phyloP scores from a whole-genome alignment of 2,888 invertebrate genomes.

The Andricus curvator region DNA sequence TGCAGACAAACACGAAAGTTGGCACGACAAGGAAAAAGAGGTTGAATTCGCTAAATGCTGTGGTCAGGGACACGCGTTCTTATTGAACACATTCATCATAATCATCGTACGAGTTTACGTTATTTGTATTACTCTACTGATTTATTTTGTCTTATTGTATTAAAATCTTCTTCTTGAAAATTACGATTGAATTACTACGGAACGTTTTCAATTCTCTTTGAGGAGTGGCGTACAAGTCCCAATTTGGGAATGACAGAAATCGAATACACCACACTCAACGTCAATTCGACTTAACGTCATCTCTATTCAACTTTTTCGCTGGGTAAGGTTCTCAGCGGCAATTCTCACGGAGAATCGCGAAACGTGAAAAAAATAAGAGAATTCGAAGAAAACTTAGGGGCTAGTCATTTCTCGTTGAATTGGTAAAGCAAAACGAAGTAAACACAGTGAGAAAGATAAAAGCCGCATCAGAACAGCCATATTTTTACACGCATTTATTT shows the following conservation, averaged over 20 bases:
- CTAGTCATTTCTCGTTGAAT: constrained; percentile 1
- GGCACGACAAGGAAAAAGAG: neutral
- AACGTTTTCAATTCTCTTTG: too few relatives aligned
- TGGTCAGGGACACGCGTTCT: neutral
- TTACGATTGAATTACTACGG: too few relatives aligned
- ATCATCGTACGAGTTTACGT: too few relatives aligned
- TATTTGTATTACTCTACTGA: too few relatives aligned
- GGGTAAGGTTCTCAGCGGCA: too few relatives aligned
- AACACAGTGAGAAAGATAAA: neutral
- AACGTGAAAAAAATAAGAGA: neutral
- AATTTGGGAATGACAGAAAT: too few relatives aligned
- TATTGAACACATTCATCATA: neutral
- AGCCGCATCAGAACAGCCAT: neutral
- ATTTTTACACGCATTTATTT: neutral
- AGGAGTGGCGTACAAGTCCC: too few relatives aligned
- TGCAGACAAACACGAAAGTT: neutral
- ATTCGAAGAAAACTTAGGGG: neutral
- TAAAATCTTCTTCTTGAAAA: too few relatives aligned
- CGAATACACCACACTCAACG: too few relatives aligned
- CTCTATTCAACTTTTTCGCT: too few relatives aligned
- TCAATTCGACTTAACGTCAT: too few relatives aligned
- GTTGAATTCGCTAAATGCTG: neutral
- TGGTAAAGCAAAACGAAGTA: neutral
- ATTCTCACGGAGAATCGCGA: neutral
- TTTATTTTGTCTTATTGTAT: too few relatives aligned